Evolutionary conservation across 2,113 vertebrate genomes (phyloP), one percentile per base, ranked within the genome.

Genomic region (Notiomystis cincta): DNA sequence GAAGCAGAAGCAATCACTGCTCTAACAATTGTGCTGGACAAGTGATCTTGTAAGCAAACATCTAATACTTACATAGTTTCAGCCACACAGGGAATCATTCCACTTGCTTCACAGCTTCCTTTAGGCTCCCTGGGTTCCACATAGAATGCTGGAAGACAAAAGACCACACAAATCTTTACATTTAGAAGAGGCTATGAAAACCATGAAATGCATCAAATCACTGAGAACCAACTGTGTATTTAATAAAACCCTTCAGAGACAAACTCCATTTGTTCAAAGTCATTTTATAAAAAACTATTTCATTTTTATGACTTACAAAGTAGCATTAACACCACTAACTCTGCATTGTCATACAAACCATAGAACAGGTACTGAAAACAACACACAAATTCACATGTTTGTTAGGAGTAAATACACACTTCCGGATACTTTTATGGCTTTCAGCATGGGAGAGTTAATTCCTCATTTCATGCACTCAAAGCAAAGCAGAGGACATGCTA

Each of bases 111-210:
- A 75, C 66, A 73, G 87, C 71, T 77, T 85, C 61, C 80, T 90
- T 81, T 60, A 77, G 80, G 56, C 82, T 93, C 78, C 89, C 66
- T 76, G 61, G 65, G 15, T 61, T 91, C 76, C 90, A 84, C 92
- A 95, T 85, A 87, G 80, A 97, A 88, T 9, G 33, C 96, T 97
- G 92, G 5, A 95, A 96, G 48, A 96, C 47, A 93, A 87, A 93
- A 90, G 50, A 84, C 9, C 66, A 76, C 72, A 87, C 47, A 87
- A 42, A 45, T 60, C 69, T 87, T 90, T 48, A 90, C 15, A 16
- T 51, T 83, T 56, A 56, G 27, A 77, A 87, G 37, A 56, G 19
- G 15, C n/a, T 47, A 24, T 4, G 25, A 67, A 70, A 96, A 77
- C 10, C 38, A 48, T 24, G 48, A 76, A 87, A 79, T 3, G 13